These are phyloP conservation scores for Malachius bipustulatus DNA, from an alignment of 2,888 invertebrate species.

Conservation along the genomic window DNA sequence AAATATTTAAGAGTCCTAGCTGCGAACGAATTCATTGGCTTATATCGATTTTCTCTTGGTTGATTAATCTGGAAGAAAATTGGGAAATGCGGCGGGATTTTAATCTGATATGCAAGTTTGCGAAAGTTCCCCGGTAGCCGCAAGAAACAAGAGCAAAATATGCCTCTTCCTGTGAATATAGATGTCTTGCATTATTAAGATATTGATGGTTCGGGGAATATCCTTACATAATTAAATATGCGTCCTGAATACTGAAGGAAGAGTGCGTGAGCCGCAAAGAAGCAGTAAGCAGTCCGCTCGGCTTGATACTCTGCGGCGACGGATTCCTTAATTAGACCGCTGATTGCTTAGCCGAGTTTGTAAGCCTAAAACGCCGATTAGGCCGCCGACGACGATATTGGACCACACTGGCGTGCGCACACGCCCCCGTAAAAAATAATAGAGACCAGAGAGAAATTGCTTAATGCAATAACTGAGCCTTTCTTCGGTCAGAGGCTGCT, in stretches of 20 bases:
- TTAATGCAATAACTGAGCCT: no score
- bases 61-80: no score
- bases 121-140: slow-evolving; percentile 2
- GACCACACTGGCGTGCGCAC: no score
- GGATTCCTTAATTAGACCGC: slow-evolving; percentile 2
- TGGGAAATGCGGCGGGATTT: not conserved
- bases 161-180: slow-evolving; percentile 15
- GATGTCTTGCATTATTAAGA: slow-evolving; percentile 19
- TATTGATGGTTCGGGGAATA: slow-evolving; percentile 20
- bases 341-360: slow-evolving; percentile 5
- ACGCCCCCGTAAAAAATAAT: no score
- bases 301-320: not conserved
- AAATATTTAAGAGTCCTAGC: no score
- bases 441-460: no score
- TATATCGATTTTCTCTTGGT: no score
- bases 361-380: slow-evolving; percentile 3
- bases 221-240: slow-evolving; percentile 21
- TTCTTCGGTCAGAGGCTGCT: no score
- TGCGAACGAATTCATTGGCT: no score
- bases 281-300: not conserved
- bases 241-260: slow-evolving; percentile 17
- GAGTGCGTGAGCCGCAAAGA: slow-evolving; percentile 11
- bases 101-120: slow-evolving; percentile 1
- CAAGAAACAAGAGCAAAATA: slow-evolving; percentile 17
- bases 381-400: not conserved